phyloP scores from a whole-genome alignment of 1,140 invertebrate genomes.

The Pissodes strobi region DNA sequence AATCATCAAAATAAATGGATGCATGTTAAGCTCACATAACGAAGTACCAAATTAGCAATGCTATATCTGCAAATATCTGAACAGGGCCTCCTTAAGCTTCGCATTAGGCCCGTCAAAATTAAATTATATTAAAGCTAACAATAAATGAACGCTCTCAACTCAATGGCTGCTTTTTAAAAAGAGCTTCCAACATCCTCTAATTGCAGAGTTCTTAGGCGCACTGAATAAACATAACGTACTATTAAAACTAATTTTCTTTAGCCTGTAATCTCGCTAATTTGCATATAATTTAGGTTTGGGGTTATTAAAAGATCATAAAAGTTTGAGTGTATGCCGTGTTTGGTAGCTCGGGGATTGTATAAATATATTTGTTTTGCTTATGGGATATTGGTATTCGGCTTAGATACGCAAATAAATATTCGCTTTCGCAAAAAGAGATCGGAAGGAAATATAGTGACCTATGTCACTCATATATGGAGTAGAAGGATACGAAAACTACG shows the following conservation, averaged over 20 bases:
- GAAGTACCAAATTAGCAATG: not conserved
- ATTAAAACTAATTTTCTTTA: slow-evolving; percentile 9
- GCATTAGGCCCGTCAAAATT: slow-evolving; percentile 2
- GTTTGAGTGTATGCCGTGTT: not conserved
- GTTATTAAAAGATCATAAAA: slow-evolving; percentile 16
- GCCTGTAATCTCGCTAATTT: not conserved
- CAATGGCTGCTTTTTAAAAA: slow-evolving; percentile 8
- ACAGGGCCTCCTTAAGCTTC: not conserved
- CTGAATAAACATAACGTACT: slow-evolving; percentile 7
- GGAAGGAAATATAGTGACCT: no score
- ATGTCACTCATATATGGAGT: no score
- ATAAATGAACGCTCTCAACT: slow-evolving; percentile 7
- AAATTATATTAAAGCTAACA: slow-evolving; percentile 19
- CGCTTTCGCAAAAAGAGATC: no score
- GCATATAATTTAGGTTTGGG: slow-evolving; percentile 6
- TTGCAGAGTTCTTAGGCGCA: slow-evolving; percentile 8
- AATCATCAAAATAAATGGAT: not conserved
- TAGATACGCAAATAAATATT: no score
- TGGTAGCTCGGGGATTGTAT: no score
- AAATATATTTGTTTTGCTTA: no score
- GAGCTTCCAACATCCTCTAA: slow-evolving; percentile 14
- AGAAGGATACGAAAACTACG: no score
- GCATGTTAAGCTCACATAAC: slow-evolving; percentile 8
- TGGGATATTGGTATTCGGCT: no score
- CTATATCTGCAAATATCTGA: not conserved